Evolutionary conservation across 1,140 invertebrate species (phyloP).

Genomic region (Leucophenga varia): DNA sequence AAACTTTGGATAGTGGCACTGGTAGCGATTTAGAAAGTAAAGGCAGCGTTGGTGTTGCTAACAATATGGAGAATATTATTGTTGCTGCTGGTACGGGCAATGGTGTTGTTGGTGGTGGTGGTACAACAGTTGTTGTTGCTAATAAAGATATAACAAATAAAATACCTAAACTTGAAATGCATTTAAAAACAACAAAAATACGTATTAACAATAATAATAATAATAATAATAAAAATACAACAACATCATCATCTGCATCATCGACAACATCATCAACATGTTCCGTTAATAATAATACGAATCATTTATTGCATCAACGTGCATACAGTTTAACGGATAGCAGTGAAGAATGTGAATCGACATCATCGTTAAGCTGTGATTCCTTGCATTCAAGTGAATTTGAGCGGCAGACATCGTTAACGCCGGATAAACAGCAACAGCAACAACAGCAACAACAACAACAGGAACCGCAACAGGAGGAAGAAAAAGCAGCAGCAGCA

Average conservation of each 20-base stretch:
- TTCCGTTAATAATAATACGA: conserved; percentile 53
- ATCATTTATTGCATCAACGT: conserved; percentile 67
- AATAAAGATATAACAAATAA: conserved; percentile 55
- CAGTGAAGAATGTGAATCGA: conserved; percentile 45
- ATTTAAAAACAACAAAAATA: conserved; percentile 55
- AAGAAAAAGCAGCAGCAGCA: conserved; percentile 28
- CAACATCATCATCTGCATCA: conserved; percentile 22
- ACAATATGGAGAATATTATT: too few relatives aligned
- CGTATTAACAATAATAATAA: conserved; percentile 57
- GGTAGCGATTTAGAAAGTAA: conserved; percentile 73
- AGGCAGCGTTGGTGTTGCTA: too few relatives aligned
- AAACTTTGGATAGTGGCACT: conserved; percentile 78
- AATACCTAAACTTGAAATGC: conserved; percentile 57
- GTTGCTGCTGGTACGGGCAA: too few relatives aligned
- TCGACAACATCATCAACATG: conserved; percentile 60
- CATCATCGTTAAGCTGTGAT: conserved; percentile 49
- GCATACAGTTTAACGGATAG: conserved; percentile 53
- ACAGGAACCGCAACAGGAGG: neutral
- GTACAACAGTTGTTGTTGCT: conserved; percentile 2
- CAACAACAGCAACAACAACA: neutral
- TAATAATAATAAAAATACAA: conserved; percentile 28
- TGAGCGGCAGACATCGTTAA: conserved; percentile 8
- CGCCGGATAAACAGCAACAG: too few relatives aligned
- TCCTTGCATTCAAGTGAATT: conserved; percentile 48
- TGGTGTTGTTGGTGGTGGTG: conserved; percentile 3